These are phyloP conservation scores for Smittia aterrima DNA, from an alignment of 2,888 invertebrate genomes.

Conservation along the genomic window DNA sequence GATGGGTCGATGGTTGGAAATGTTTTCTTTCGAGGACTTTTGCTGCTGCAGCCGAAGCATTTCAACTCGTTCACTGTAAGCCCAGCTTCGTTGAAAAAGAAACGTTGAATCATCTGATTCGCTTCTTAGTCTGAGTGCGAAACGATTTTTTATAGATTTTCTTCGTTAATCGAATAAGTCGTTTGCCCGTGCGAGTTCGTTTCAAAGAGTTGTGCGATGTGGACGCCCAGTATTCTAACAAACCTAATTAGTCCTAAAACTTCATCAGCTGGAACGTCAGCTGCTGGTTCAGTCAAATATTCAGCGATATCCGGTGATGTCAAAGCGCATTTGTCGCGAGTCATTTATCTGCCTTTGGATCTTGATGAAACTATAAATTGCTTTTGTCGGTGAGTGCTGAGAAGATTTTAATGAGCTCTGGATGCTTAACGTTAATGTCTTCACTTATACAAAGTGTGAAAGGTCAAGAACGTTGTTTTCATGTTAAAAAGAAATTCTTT, in stretches of 20 bases:
- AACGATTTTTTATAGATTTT: not conserved
- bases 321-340: not conserved
- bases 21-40: not conserved
- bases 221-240: constrained; percentile 22
- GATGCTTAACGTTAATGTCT: not conserved
- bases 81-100: not conserved
- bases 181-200: not conserved
- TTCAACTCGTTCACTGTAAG: not conserved
- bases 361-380: constrained; percentile 72
- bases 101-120: constrained; percentile 21
- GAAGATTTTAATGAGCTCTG: not conserved
- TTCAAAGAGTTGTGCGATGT: constrained; percentile 23
- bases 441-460: not conserved
- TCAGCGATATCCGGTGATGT: constrained; percentile 12
- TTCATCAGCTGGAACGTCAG: constrained; percentile 13
- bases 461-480: not conserved
- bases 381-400: constrained; percentile 68
- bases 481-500: not conserved
- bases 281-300: not conserved
- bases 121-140: not conserved
- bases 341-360: constrained; percentile 59
- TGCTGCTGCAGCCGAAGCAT: not conserved
- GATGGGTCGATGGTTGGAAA: not conserved
- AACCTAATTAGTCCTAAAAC: constrained; percentile 21
- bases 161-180: not conserved